Percentiles rank a stretch among this genome's conserved stretches.
Conservation (phyloP, 2,888 invertebrate genomes). For the Synergus japonicus region DNA sequence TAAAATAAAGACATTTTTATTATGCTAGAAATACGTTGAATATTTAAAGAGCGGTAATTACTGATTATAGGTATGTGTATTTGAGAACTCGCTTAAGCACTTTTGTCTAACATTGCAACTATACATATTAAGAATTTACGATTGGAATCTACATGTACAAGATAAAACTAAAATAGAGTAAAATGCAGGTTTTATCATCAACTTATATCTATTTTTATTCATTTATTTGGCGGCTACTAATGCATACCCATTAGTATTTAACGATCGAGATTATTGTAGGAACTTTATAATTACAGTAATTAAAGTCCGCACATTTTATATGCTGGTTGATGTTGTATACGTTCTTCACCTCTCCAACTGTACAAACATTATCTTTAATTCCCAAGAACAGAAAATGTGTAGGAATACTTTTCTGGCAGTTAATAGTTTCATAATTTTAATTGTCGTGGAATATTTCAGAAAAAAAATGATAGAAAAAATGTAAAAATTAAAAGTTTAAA, state of each 20-base stretch:
- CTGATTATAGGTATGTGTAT: background rate
- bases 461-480: background rate
- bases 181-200: background rate
- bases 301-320: background rate
- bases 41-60: background rate
- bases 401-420: background rate
- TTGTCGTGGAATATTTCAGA: background rate
- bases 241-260: slow-evolving; percentile 3
- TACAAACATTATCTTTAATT: slow-evolving; percentile 2
- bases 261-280: background rate
- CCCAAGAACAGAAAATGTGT: background rate
- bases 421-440: background rate
- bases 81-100: background rate
- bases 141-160: background rate
- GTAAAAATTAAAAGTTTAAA: background rate
- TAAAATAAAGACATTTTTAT: background rate
- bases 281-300: slow-evolving; percentile 11
- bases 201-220: background rate
- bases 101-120: background rate
- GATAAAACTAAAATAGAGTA: slow-evolving; percentile 24
- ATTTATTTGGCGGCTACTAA: background rate
- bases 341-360: background rate
- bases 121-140: slow-evolving; percentile 10
- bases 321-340: background rate
- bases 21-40: background rate